Evolutionary conservation across 2,797 vertebrate species (phyloP), one percentile per base, ranked within the genome.

Genomic region (Columba guinea): DNA sequence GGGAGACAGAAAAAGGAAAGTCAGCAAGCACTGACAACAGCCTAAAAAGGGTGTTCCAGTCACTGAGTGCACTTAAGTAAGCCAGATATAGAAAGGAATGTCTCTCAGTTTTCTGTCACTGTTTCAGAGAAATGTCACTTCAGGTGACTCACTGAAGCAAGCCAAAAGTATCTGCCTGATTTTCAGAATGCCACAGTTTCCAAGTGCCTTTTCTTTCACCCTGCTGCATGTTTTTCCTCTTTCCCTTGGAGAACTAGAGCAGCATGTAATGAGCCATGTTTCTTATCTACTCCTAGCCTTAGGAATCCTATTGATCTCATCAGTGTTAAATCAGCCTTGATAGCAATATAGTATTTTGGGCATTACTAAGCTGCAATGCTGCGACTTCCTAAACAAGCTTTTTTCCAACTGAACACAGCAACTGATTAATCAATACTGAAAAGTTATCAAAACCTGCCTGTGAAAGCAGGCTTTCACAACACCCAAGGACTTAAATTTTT

Each of bases 241-340:
- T 94, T 27, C 65, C 2, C 34, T 55, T 8, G 35, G 56, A 91
- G 77, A 94, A 77, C 53, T 55, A 84, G 34, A 90, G 20, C 46
- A 90, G 26, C 44, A 84, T 87, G 53, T 80, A 93, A 91, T 88
- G 68, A 94, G 44, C 69, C 76, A 75, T 82, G 80, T 80, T 91
- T 86, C 56, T 70, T 77, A 86, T 87, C 76, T 91, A 35, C 68
- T 87, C 30, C 44, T 94, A 84, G 64, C 93, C 87, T 63, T 88
- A 60, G 93, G 91, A 87, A 62, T 28, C 22, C 44, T 91, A 89
- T 93, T 73, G 90, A 96, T 93, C 69, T 85, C 80, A 91, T 94
- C 90, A 88, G 68, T 89, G 83, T 88, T 93, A 93, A 89, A 93
- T 93, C 80, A 94, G 82, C 74, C 85, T 91, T 93, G 91, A 89